Evolutionary conservation across 1,140 invertebrate genomes (phyloP), one percentile per base, ranked within the genome.

Genomic region (Heliconius hermathena): DNA sequence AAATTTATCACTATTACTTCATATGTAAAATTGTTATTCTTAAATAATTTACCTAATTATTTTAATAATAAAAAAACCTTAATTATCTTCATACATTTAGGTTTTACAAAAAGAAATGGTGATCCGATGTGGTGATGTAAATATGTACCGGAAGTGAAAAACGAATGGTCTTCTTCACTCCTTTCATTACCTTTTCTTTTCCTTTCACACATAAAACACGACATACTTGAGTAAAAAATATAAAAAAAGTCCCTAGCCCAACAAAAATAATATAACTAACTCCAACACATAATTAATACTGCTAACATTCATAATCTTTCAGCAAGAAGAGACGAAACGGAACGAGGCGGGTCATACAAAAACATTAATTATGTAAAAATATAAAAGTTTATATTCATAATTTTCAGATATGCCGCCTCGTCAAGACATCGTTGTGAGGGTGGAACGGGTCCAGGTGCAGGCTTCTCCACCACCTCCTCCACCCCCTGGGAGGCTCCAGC

Each of bases 361-460:
- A 66, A 66, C 60, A 66, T 66, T 60, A 60, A 60, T 60, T 66
- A 66, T 66, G 26, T 66, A 66, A 66, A 66, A 66, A 66, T 66
- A 29, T 66, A 29, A 66, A 66, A 66, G 60, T 66, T 66, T 66
- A 66, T 29, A 66, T 66, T 66, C 60, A 29, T 29, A 66, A 66
- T 66, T 87, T 91, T 36, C 87, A 90, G 90, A 71, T 49, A 93
- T 93, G 91, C 84, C 91, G 79, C 91, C 91, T 80, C 90, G 91
- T 73, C 88, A 93, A 82, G 90, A 93, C 77, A 74, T 89, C 33
- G 86, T 91, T 57, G 72, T 87, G 16, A 87, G 87, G 76, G 87
- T 90, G 49, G 86, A 87, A 74, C 83, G 85, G 29, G 83, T 88
- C 49, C 86, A 79, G 70, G 82, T 88, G 20, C 86, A 87, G 78